phyloP scores from a whole-genome alignment of 2,113 vertebrate species.

The Centrocercus urophasianus region DNA sequence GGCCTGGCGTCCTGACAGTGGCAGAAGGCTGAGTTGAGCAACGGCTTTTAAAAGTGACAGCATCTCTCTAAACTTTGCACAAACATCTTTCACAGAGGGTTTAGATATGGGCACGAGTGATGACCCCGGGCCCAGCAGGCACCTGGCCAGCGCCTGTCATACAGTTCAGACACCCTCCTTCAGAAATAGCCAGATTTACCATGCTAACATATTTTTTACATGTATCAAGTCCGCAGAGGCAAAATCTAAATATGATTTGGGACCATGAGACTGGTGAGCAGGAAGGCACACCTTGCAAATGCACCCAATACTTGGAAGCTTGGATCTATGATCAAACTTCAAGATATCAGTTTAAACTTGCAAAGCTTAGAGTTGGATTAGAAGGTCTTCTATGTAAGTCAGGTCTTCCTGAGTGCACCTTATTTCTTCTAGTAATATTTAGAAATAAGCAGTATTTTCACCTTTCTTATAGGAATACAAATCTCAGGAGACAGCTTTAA shows the following conservation, averaged over 20 bases:
- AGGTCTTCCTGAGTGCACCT: not conserved
- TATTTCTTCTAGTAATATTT: not conserved
- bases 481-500: conserved; percentile 27
- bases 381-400: not conserved
- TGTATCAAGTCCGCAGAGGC: not conserved
- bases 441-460: conserved; percentile 7
- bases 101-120: not conserved
- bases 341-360: not conserved
- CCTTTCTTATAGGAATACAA: conserved; percentile 6
- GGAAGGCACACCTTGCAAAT: not conserved
- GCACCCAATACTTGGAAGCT: not conserved
- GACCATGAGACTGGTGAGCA: not conserved
- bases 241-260: fast-evolving
- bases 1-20: conserved; percentile 18
- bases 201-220: fast-evolving
- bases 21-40: conserved; percentile 4
- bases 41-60: not conserved
- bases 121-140: not conserved
- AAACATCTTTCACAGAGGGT: not conserved
- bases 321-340: not conserved
- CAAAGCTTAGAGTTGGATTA: not conserved
- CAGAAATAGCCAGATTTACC: not conserved
- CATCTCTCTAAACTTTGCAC: not conserved
- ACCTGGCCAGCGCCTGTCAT: not conserved
- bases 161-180: not conserved